A percentile compares a stretch with the other conserved stretches of the same genome.
phyloP scores from a whole-genome alignment of 2,888 invertebrate species.

The Melinaea menophilus region DNA sequence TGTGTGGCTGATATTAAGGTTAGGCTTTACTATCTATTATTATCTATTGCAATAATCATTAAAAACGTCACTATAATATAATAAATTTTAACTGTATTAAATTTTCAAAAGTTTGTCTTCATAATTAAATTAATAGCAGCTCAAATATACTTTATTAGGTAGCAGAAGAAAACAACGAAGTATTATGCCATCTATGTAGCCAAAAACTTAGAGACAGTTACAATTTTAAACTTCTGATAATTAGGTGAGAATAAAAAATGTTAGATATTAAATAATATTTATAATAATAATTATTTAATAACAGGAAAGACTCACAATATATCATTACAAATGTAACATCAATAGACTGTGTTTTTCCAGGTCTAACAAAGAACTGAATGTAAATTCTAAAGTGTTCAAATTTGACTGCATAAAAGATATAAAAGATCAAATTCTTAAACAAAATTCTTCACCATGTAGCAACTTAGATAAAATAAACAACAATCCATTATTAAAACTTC shows the following conservation, averaged over 20 bases:
- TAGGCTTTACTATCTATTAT: conserved; percentile 11
- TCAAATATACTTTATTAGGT: conserved; percentile 37
- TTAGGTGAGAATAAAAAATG: conserved; percentile 39
- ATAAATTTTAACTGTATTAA: no score
- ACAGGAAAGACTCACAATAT: no score
- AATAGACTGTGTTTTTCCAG: conserved; percentile 35
- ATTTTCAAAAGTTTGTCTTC: no score
- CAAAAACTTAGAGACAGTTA: conserved; percentile 49
- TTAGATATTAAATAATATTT: background rate
- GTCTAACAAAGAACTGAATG: conserved; percentile 42
- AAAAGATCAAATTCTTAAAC: conserved; percentile 37
- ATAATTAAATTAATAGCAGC: no score
- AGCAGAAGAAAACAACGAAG: conserved; percentile 33
- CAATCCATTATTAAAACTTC: conserved; percentile 6
- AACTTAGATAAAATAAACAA: conserved; percentile 5
- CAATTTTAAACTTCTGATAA: conserved; percentile 50
- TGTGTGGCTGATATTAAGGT: conserved; percentile 49
- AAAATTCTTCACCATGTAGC: background rate
- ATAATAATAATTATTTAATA: no score
- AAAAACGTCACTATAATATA: no score
- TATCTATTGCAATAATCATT: background rate
- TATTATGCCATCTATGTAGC: conserved; percentile 57
- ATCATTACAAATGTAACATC: no score
- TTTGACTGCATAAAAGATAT: conserved; percentile 51
- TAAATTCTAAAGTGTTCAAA: conserved; percentile 40